Evolutionary conservation across 2,797 vertebrate species (phyloP).

Genomic region (Podargus strigoides): DNA sequence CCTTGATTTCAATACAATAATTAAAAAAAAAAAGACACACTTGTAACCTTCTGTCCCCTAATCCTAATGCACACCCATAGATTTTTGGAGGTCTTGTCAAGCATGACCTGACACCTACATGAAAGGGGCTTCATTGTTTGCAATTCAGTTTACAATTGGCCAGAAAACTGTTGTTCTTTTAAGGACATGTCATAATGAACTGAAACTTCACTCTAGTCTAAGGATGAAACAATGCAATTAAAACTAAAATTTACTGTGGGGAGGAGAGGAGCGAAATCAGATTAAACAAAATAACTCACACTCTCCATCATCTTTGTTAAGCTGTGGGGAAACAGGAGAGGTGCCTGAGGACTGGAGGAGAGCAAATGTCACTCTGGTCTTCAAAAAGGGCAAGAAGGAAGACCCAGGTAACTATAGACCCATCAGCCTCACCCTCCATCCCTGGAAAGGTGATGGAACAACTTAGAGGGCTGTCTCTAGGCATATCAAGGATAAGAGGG

Average conservation of each 20-base stretch:
- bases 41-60: neutral
- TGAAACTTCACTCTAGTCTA: neutral
- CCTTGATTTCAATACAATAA: neutral
- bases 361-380: no score
- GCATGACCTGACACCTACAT: neutral
- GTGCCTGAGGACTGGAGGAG: no score
- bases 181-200: neutral
- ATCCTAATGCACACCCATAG: neutral
- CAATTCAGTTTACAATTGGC: neutral
- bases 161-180: neutral
- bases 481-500: no score
- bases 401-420: no score
- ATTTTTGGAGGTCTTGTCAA: neutral
- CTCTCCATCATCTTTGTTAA: no score
- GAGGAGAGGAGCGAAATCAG: no score
- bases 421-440: no score
- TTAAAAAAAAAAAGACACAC: neutral
- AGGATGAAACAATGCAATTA: neutral
- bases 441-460: no score
- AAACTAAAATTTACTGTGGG: neutral
- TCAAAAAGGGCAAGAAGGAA: no score
- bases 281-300: neutral
- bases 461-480: no score
- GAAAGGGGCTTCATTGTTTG: neutral
- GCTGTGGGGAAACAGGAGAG: no score